phyloP scores from a whole-genome alignment of 1,140 invertebrate genomes.

The Apis florea region DNA sequence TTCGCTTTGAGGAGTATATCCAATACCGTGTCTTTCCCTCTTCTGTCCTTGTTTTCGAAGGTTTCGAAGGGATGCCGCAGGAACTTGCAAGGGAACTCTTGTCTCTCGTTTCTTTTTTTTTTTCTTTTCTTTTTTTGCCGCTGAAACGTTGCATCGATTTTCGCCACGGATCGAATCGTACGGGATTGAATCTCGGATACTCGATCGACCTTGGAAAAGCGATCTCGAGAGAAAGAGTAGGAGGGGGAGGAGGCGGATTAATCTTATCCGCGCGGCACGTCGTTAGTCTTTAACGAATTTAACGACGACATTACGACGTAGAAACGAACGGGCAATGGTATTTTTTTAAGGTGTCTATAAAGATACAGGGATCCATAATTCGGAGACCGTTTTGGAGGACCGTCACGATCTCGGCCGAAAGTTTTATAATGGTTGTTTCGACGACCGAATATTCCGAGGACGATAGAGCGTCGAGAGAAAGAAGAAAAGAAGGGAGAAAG shows the following conservation, averaged over 20 bases:
- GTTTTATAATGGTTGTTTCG: neutral
- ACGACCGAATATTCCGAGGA: neutral
- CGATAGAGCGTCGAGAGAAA: neutral
- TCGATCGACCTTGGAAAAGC: neutral
- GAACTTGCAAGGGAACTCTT: constrained; percentile 23
- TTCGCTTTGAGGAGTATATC: constrained; percentile 56
- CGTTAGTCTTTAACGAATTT: constrained; percentile 61
- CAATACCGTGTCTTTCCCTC: constrained; percentile 43
- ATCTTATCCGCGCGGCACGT: constrained; percentile 60
- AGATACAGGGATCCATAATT: constrained; percentile 60
- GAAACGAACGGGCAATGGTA: constrained; percentile 43
- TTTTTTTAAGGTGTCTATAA: constrained; percentile 53
- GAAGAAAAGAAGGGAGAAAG: no score
- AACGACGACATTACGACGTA: constrained; percentile 54
- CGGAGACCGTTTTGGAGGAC: constrained; percentile 32
- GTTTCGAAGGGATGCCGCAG: neutral
- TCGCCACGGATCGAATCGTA: constrained; percentile 10
- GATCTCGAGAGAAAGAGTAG: constrained; percentile 1
- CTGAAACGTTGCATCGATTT: constrained; percentile 9
- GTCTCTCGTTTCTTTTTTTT: constrained; percentile 2
- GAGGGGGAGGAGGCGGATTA: neutral
- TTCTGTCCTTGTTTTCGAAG: constrained; percentile 29
- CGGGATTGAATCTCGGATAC: neutral
- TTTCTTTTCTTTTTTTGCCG: neutral
- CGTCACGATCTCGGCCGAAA: constrained; percentile 28